A percentile compares a stretch with the other conserved stretches of the same genome.
These are phyloP conservation scores for Patella vulgata DNA, from an alignment of 1,140 invertebrate genomes.

Conservation along the genomic window DNA sequence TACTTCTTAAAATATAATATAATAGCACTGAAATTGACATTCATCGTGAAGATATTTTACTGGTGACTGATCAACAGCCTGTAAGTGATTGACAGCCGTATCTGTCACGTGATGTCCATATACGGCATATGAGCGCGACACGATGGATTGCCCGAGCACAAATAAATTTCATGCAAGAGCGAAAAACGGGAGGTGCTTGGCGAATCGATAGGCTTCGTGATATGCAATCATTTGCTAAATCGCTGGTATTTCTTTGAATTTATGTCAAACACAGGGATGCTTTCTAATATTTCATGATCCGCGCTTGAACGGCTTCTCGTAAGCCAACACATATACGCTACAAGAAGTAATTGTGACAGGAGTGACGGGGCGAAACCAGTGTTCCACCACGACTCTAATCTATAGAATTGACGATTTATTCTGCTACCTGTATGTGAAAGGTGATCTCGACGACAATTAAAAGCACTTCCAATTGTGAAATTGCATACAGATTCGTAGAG, in stretches of 20 bases:
- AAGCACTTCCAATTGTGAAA: too few species aligned
- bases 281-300: background rate
- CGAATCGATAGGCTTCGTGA: background rate
- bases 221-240: background rate
- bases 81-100: slow-evolving; percentile 22
- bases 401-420: too few species aligned
- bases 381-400: too few species aligned
- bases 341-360: background rate
- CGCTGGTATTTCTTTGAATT: too few species aligned
- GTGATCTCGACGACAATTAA: too few species aligned
- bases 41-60: too few species aligned
- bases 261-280: too few species aligned
- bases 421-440: too few species aligned
- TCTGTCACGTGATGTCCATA: slow-evolving; percentile 24
- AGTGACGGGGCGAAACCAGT: too few species aligned
- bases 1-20: too few species aligned
- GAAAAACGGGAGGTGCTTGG: slow-evolving; percentile 1
- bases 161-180: slow-evolving; percentile 8
- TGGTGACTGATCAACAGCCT: background rate
- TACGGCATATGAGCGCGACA: slow-evolving; percentile 12
- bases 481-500: too few species aligned
- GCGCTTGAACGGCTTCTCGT: background rate
- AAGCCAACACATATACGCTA: background rate
- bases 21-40: too few species aligned
- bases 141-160: slow-evolving; percentile 10